Evolutionary conservation across 2,888 invertebrate species (phyloP), one percentile per base, ranked within the genome.

Genomic region (Drosophila seclusa): DNA sequence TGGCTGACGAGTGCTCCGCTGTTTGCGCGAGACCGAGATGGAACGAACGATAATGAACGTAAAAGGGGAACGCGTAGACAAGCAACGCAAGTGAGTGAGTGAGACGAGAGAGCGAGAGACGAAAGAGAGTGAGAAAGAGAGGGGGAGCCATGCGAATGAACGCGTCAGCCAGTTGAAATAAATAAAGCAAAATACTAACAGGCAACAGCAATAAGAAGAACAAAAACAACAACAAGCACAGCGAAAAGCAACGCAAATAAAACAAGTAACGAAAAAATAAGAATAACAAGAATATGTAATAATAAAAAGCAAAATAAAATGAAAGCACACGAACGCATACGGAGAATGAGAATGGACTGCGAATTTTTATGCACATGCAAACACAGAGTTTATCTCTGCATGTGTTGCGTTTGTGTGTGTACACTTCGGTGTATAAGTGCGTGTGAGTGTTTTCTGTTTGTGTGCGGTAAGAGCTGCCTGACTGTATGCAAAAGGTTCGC

Each of bases 91-190:
- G 48, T 48, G 29, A 52, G 54, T 13, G 34, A 42, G 21, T 16
- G 42, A 42, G 57, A 42, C n/a, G 4, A 42, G 57, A 13, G 16
- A 8, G 21, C n/a, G 21, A 42, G 6, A 6, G 24, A 8, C 24
- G 42, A 13, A 29, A 8, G n/a, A 27, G 13, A 38, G 36, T 24
- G 27, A 36, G 40, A 48, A 32, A 29, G 29, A 45, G 68, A 45
- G 58, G 50, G 67, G 49, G 40, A 40, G 55, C 52, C 58, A 69
- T 68, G 78, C 71, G 76, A 80, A 76, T 69, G 76, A 88, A 74
- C 81, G 81, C 79, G 81, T 79, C 82, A 82, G 76, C 78, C 83
- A 78, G 73, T 69, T 65, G 70, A 88, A 79, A 86, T 85, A 81
- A 83, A 83, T 85, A 85, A 86, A 81, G 86, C 80, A 85, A 80